Conservation (phyloP, 37 sponge, comb jelly and placozoan genomes). For the Tethya wilhelma region DNA sequence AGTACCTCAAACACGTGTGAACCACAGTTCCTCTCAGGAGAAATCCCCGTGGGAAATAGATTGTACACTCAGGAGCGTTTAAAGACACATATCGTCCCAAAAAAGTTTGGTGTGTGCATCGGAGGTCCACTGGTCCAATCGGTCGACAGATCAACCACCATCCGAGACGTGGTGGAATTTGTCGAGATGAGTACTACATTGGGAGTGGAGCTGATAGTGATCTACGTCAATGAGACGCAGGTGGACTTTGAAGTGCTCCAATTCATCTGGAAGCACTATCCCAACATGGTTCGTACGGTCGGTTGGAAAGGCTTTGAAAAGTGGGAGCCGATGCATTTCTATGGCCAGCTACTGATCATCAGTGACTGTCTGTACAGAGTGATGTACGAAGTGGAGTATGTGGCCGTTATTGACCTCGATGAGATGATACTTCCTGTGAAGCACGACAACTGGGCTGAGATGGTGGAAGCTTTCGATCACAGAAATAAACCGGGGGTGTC, state of each 20-base stretch:
- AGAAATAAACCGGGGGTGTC: background rate
- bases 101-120: conserved; percentile 40
- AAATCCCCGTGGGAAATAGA: conserved; percentile 8
- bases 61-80: background rate
- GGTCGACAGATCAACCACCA: background rate
- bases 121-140: conserved; percentile 11
- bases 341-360: conserved; percentile 30
- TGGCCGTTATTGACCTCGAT: conserved; percentile 41
- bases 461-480: background rate
- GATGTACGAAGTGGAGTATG: conserved; percentile 38
- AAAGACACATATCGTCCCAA: background rate
- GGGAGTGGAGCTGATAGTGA: conserved; percentile 23
- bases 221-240: conserved; percentile 16
- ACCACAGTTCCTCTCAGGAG: background rate
- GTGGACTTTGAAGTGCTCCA: background rate
- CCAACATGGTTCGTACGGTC: background rate
- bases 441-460: conserved; percentile 3
- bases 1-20: background rate
- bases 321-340: conserved; percentile 31
- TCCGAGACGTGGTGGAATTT: conserved; percentile 10
- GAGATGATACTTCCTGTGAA: conserved; percentile 34
- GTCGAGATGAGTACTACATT: conserved; percentile 28
- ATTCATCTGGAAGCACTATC: background rate
- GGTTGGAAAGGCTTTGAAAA: conserved; percentile 30
- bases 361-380: conserved; percentile 27